Conservation (phyloP, 2,113 vertebrate genomes). For the Lycaon pictus region DNA sequence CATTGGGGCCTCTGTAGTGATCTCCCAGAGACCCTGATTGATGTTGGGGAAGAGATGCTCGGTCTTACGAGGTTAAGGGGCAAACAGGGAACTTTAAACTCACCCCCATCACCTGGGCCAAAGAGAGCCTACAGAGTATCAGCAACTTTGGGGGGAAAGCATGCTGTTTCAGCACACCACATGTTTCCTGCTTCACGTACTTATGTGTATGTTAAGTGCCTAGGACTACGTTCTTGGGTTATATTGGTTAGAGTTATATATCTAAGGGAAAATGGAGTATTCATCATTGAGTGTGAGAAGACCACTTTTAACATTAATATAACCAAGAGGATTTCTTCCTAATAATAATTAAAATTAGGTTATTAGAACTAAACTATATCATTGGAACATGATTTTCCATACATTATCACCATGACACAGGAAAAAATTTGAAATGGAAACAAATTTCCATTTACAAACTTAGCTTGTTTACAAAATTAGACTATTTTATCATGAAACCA, state of each 20-base stretch:
- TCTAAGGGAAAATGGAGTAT: background rate
- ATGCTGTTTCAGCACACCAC: background rate
- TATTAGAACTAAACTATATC: background rate
- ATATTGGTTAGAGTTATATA: background rate
- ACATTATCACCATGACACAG: background rate
- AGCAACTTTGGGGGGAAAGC: accelerated
- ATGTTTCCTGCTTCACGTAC: background rate
- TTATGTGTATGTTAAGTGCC: background rate
- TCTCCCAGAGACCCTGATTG: background rate
- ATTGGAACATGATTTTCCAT: background rate
- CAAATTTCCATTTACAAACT: background rate
- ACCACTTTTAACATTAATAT: background rate
- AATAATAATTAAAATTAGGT: background rate
- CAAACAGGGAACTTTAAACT: background rate
- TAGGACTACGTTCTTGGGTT: background rate
- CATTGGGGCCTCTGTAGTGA: background rate
- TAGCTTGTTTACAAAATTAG: background rate
- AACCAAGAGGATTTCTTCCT: background rate
- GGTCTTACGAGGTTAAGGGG: background rate
- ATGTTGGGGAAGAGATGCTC: background rate
- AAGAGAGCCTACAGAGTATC: background rate
- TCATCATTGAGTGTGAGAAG: background rate
- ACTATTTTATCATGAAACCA: background rate
- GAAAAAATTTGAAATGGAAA: background rate
- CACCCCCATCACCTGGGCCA: background rate